phyloP scores from a whole-genome alignment of 2,113 vertebrate genomes.

The Festucalex cinctus region DNA sequence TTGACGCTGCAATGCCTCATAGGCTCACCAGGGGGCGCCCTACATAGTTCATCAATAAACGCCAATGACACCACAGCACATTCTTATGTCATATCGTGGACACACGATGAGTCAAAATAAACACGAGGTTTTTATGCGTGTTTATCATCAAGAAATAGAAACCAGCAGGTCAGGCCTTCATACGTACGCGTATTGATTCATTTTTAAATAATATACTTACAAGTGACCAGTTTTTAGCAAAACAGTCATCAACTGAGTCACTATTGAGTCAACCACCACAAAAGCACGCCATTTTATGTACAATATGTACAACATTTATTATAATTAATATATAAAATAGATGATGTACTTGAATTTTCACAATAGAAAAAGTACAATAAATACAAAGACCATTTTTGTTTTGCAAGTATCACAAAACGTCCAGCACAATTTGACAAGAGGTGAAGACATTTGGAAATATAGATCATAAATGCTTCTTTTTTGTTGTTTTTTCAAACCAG shows the following conservation, averaged over 20 bases:
- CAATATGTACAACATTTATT: slow-evolving; percentile 85
- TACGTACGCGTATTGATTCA: background rate
- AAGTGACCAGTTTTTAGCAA: too few relatives aligned
- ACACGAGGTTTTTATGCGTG: background rate
- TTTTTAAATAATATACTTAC: too few relatives aligned
- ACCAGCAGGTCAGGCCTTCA: background rate
- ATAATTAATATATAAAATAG: slow-evolving; percentile 83
- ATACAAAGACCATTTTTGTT: slow-evolving; percentile 79
- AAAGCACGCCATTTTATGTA: slow-evolving; percentile 66
- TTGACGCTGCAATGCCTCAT: background rate
- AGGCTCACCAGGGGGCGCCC: background rate
- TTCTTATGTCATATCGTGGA: background rate
- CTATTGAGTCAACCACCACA: slow-evolving; percentile 16
- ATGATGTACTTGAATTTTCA: slow-evolving; percentile 79
- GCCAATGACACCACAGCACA: background rate
- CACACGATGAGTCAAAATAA: background rate
- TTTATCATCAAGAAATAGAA: background rate
- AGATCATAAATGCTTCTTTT: slow-evolving; percentile 67
- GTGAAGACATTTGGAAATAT: slow-evolving; percentile 69
- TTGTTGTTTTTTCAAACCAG: slow-evolving; percentile 48
- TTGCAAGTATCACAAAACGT: slow-evolving; percentile 76
- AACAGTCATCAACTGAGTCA: background rate
- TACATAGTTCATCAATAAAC: background rate
- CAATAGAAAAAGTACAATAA: slow-evolving; percentile 84
- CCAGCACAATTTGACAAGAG: slow-evolving; percentile 73